Conservation (phyloP, 2,797 vertebrate genomes). For the Vespertilio murinus region DNA sequence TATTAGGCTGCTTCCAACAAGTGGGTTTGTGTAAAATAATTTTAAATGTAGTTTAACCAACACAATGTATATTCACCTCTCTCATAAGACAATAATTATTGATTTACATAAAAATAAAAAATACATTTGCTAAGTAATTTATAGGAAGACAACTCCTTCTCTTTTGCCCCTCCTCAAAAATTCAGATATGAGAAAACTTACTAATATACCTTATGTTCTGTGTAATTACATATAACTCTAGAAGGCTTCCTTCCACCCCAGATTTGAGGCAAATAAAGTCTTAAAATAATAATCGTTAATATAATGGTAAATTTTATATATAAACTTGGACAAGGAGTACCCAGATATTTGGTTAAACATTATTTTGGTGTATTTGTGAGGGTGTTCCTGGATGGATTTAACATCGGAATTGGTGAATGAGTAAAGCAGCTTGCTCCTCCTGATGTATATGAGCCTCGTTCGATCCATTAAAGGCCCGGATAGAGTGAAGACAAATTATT, state of each 20-base stretch:
- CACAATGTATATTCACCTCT: background rate
- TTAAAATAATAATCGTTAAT: background rate
- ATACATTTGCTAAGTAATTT: background rate
- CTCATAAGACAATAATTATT: background rate
- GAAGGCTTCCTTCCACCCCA: accelerated
- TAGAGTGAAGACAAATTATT: background rate
- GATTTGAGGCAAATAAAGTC: background rate
- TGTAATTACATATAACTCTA: background rate
- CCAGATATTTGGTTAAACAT: background rate
- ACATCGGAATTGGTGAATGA: background rate
- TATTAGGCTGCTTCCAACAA: background rate
- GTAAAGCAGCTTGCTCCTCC: background rate
- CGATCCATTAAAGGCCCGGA: background rate
- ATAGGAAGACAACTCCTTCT: background rate
- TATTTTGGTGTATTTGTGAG: background rate
- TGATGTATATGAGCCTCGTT: background rate
- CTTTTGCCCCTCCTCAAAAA: background rate
- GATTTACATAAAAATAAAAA: background rate
- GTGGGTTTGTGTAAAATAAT: background rate
- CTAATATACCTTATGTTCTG: background rate
- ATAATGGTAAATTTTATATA: background rate
- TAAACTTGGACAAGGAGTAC: background rate
- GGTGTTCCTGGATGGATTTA: background rate
- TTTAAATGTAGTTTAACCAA: background rate
- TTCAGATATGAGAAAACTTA: background rate